phyloP scores from a whole-genome alignment of 2,113 vertebrate genomes.

The Glaucidium brasilianum region DNA sequence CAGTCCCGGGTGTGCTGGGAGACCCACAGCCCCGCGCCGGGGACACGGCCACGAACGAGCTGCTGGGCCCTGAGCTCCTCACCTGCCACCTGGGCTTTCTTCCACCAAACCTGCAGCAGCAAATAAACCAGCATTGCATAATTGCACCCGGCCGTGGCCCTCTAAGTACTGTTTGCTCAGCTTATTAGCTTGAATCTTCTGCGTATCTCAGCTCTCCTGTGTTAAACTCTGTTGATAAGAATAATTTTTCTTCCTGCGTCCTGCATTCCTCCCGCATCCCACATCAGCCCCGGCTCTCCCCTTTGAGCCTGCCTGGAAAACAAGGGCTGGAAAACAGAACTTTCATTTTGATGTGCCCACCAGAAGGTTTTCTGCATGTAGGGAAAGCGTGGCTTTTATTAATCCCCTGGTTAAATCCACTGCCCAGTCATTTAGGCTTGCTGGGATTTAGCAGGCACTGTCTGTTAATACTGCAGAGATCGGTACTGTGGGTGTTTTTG shows the following conservation, averaged over 20 bases:
- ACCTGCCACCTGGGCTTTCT: not conserved
- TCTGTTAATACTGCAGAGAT: not conserved
- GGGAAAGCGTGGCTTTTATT: conserved; percentile 20
- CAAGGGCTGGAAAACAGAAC: not conserved
- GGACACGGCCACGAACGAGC: not conserved
- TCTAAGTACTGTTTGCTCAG: not conserved
- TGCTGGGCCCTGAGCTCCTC: not conserved
- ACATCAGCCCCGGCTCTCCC: not conserved
- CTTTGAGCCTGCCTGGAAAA: not conserved
- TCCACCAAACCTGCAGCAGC: not conserved
- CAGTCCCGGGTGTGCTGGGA: fast-evolving
- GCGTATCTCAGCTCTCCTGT: conserved; percentile 2
- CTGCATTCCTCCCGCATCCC: conserved; percentile 35
- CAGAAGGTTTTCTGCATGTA: not conserved
- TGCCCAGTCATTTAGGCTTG: not conserved
- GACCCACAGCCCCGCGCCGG: fast-evolving
- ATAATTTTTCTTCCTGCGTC: not conserved
- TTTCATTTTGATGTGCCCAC: not conserved
- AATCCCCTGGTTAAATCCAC: conserved; percentile 44
- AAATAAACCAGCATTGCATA: not conserved
- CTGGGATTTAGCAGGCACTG: conserved; percentile 45
- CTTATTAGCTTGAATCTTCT: not conserved
- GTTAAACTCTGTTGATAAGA: not conserved
- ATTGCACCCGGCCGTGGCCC: not conserved
- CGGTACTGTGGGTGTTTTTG: too few species aligned